Conservation (phyloP, 2,888 invertebrate species). For the Orchestes rusci region DNA sequence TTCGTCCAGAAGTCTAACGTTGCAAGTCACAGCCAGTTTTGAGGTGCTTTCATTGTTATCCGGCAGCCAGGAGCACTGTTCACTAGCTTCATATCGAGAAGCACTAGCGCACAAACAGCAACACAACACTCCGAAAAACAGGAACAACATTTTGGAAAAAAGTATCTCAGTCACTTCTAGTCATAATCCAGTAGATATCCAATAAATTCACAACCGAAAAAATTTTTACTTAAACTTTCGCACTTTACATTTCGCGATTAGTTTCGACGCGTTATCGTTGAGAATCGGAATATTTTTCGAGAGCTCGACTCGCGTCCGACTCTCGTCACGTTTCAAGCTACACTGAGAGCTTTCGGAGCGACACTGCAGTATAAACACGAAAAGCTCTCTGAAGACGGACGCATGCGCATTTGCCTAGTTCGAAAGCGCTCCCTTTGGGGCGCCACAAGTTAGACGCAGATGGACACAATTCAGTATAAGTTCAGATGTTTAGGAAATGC, state of each 20-base stretch:
- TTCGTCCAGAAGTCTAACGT: conserved; percentile 62
- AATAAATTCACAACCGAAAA: conserved; percentile 15
- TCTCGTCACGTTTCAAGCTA: conserved; percentile 32
- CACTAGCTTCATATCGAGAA: conserved; percentile 36
- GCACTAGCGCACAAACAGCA: too few species aligned
- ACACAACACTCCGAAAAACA: conserved; percentile 16
- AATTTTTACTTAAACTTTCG: background rate
- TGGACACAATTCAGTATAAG: too few species aligned
- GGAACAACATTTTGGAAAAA: conserved; percentile 16
- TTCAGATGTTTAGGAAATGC: too few species aligned
- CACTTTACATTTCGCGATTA: background rate
- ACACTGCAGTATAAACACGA: conserved; percentile 37
- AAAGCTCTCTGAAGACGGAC: conserved; percentile 8
- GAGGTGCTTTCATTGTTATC: conserved; percentile 46
- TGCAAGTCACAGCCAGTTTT: conserved; percentile 55
- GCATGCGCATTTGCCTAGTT: conserved; percentile 16
- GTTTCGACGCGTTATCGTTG: conserved; percentile 9
- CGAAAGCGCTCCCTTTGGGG: conserved; percentile 9
- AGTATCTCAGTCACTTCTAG: conserved; percentile 13
- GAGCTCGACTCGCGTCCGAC: conserved; percentile 21
- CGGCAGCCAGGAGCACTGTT: conserved; percentile 46
- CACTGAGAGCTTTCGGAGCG: conserved; percentile 35
- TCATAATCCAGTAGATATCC: conserved; percentile 11
- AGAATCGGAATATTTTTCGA: conserved; percentile 11
- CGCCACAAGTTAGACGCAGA: too few species aligned